These are phyloP conservation scores for Oegoconia quadripuncta DNA, from an alignment of 2,888 invertebrate genomes.

Conservation along the genomic window DNA sequence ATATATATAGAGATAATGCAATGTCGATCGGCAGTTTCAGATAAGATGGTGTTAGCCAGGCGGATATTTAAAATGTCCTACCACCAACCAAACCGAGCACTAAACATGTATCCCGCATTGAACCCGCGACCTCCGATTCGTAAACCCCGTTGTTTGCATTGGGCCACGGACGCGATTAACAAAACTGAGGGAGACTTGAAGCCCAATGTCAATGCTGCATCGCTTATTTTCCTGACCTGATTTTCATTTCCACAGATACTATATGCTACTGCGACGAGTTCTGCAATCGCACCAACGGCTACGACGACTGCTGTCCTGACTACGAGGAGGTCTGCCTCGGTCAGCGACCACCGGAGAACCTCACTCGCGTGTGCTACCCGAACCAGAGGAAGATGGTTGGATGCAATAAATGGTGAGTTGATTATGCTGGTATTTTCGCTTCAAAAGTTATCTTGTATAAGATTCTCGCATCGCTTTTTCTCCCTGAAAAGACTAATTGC, in stretches of 20 bases:
- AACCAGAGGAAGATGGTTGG: slow-evolving; percentile 6
- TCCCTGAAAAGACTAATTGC: no score
- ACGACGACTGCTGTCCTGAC: slow-evolving; percentile 92
- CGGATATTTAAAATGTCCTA: background rate
- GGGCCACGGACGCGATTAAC: no score
- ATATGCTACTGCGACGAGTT: slow-evolving; percentile 94
- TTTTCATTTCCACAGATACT: slow-evolving; percentile 72
- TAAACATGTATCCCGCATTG: no score
- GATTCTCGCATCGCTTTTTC: no score
- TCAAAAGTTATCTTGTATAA: no score
- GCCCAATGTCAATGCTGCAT: no score
- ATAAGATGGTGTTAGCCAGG: no score
- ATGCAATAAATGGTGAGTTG: slow-evolving; percentile 13
- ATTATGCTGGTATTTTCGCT: background rate
- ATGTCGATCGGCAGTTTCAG: no score
- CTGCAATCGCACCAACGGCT: slow-evolving; percentile 82
- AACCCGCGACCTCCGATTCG: no score
- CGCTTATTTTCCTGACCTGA: background rate
- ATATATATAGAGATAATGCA: no score
- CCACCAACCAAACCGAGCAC: no score
- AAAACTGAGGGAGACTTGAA: no score
- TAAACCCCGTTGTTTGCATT: background rate
- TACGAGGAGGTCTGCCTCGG: slow-evolving; percentile 84
- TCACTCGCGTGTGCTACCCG: background rate
- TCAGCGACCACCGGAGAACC: slow-evolving; percentile 9